Evolutionary conservation across 1,140 invertebrate species (phyloP), one percentile per base, ranked within the genome.

Genomic region (Lethocerus indicus): DNA sequence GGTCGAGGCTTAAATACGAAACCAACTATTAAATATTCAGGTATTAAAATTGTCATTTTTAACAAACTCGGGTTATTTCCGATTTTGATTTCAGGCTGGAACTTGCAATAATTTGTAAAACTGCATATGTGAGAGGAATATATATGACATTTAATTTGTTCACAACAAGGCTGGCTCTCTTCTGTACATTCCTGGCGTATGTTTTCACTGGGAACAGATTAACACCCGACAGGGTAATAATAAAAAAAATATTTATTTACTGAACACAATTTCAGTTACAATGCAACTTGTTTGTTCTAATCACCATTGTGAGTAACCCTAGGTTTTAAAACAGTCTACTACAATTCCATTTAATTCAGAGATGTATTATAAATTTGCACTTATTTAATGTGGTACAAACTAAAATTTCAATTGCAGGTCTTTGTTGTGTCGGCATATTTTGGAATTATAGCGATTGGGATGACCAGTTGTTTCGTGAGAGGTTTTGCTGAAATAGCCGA

Each of bases 131-230:
- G 1, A 71, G 82, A 51, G 80, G 76, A 1, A 60, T 85, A 2
- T 85, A 80, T 58, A 74, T 84, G 68, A 76, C 77, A 0, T 81
- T 81, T 56, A 75, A 76, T 62, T 57, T 81, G 3, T 81, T 53
- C 25, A 50, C 46, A 14, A 50, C 42, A 14, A 37, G 51, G 24
- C 20, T 24, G 7, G 49, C 52, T 7, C 14, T 54, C 20, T 49
- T 47, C 41, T 26, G 43, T 14, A 48, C 47, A 7, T 27, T 56
- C 13, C 13, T 53, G 24, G 35, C 52, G 9, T 53, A 51, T 29
- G 39, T 47, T 4, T 16, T 54, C 13, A 47, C 16, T 16, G 49
- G 39, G 2, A 12, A 40, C 16, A 25, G 13, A 12, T 46, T 51
- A 3, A 49, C 23, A 25, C 35, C 48, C 39, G 21, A 23, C 7